A percentile compares a stretch with the other conserved stretches of the same genome.
phyloP scores from a whole-genome alignment of 2,113 vertebrate species.

The Pterocles gutturalis region DNA sequence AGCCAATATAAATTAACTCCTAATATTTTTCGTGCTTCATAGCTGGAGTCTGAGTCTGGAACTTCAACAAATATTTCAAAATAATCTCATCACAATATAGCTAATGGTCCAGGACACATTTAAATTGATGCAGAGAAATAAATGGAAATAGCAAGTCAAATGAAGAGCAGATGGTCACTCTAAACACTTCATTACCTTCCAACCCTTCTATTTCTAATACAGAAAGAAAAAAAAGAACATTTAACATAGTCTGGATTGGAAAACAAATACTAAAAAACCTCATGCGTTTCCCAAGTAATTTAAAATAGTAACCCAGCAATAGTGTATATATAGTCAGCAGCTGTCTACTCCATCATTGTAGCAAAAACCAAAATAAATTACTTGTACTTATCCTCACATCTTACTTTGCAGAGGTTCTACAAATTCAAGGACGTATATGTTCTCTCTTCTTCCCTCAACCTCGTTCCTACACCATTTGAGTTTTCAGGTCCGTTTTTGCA shows the following conservation, averaged over 20 bases:
- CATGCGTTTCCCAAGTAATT: background rate
- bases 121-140: background rate
- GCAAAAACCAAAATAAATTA: background rate
- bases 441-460: background rate
- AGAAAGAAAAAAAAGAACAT: background rate
- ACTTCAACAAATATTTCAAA: slow-evolving; percentile 18
- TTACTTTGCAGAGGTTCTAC: background rate
- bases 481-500: background rate
- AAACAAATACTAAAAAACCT: background rate
- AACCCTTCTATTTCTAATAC: background rate
- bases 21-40: background rate
- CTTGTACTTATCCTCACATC: background rate
- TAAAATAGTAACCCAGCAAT: background rate
- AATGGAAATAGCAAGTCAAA: slow-evolving; percentile 44
- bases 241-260: background rate
- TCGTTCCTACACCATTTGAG: background rate
- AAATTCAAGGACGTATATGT: accelerated
- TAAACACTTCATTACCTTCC: slow-evolving; percentile 29
- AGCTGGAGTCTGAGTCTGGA: background rate
- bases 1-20: background rate
- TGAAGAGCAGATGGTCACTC: slow-evolving; percentile 53
- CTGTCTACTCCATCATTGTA: background rate
- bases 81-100: slow-evolving; percentile 15
- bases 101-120: slow-evolving; percentile 28
- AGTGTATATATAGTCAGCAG: background rate